Base-by-base conservation (phyloP, 2,113 vertebrate species). In the Pica pica region DNA sequence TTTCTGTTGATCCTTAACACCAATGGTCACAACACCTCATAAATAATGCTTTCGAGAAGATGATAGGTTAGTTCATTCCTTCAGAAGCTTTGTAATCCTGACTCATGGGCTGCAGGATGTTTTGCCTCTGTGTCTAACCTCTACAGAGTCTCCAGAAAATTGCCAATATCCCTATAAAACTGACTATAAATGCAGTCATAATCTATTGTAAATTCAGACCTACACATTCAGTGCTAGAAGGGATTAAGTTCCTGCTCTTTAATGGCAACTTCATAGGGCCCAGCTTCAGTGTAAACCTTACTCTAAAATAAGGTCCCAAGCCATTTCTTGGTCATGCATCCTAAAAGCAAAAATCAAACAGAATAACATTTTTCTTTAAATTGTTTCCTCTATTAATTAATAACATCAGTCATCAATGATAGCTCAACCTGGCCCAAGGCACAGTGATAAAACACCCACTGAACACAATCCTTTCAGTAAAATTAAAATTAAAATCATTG, bases 1-100 rank as follows among this genome's bases (percentile, higher is more conserved):
- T 93, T 93, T 89, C 84, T 59, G 50, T 69, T 95, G 91, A 94
- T 91, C 79, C 50, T 85, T 95, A 90, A 88, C 93, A 70, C 39
- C 39, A 44, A 2, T 35, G 59, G 82, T 85, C 93, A 91, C 50
- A 77, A 63, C 27, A 73, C 22, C 68, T 86, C 68, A 86, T 88
- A 95, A 96, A 95, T 94, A 93, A 77, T 7, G 37, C 55, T 77
- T 94, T 86, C 63, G 74, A 57, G 69, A 82, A 30, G 55, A 53
- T 7, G 7, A 89, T 2, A 53, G 27, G 27, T n/a, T 61, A 64
- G 46, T 77, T 73, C 3, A 6, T 69, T 76, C 70, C 46, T 89
- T 83, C 24, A 41, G 78, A 65, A 94, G 50, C 55, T 59, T 80
- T 50, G 44, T 73, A 60, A 35, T 73, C 35, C 63, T 39, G 35